Conservation (phyloP, 2,113 vertebrate genomes). For the Tachysurus fulvidraco region DNA sequence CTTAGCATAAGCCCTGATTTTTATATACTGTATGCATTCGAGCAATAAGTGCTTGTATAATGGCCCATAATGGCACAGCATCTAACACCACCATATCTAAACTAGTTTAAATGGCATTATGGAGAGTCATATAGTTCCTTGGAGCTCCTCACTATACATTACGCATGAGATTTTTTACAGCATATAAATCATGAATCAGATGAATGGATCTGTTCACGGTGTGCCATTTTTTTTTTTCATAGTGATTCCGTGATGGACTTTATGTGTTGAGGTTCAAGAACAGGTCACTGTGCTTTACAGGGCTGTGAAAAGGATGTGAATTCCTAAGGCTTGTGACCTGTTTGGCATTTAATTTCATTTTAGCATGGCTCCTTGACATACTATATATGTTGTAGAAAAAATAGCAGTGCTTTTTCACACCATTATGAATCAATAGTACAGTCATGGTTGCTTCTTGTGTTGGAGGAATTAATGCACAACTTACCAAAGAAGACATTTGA, state of each 20-base stretch:
- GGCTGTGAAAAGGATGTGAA: slow-evolving; percentile 1
- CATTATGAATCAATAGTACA: too few species aligned
- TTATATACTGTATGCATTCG: neutral
- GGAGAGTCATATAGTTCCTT: neutral
- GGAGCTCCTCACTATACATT: neutral
- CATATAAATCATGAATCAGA: neutral
- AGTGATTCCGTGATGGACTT: neutral
- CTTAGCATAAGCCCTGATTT: neutral
- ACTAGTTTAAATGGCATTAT: neutral
- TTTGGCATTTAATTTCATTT: neutral
- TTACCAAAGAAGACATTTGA: neutral
- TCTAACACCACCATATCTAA: neutral
- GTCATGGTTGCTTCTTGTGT: too few species aligned
- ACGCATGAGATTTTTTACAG: neutral
- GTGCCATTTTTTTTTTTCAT: neutral
- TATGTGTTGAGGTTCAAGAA: slow-evolving; percentile 1
- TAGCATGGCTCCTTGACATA: neutral
- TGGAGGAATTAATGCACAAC: too few species aligned
- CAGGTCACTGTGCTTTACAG: neutral
- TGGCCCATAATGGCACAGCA: neutral
- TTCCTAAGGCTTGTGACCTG: neutral
- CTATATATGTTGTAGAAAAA: neutral
- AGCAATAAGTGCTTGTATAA: neutral
- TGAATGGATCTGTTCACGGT: neutral
- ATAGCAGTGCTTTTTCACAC: neutral